These are phyloP conservation scores for Hemichromis elongatus DNA, from an alignment of 2,113 vertebrate species.

Conservation along the genomic window DNA sequence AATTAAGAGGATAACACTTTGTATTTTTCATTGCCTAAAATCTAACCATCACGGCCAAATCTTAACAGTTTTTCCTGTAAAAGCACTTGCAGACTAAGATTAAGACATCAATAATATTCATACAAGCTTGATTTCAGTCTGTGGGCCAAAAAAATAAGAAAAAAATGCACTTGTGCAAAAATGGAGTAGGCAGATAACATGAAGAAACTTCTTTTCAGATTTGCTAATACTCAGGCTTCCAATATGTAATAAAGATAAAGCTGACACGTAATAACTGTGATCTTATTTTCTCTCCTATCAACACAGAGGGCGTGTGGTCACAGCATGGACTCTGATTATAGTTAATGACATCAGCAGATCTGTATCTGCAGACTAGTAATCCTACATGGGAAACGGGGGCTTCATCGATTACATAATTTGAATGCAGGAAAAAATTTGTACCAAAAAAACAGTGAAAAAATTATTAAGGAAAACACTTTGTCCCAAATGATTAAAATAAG, in stretches of 20 bases:
- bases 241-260: background rate
- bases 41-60: background rate
- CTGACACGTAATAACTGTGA: background rate
- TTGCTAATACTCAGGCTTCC: background rate
- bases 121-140: background rate
- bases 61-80: background rate
- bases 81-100: background rate
- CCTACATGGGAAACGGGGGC: background rate
- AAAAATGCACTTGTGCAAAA: background rate
- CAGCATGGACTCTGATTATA: background rate
- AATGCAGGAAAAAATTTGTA: background rate
- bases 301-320: slow-evolving; percentile 17
- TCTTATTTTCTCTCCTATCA: background rate
- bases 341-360: background rate
- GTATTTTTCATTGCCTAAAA: background rate
- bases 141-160: background rate
- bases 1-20: background rate
- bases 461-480: background rate
- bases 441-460: background rate
- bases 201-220: background rate
- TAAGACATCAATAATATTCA: background rate
- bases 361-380: background rate
- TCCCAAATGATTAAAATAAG: background rate
- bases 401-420: background rate
- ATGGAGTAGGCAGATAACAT: background rate